phyloP scores from a whole-genome alignment of 2,113 vertebrate species.

The Bubo scandiacus region DNA sequence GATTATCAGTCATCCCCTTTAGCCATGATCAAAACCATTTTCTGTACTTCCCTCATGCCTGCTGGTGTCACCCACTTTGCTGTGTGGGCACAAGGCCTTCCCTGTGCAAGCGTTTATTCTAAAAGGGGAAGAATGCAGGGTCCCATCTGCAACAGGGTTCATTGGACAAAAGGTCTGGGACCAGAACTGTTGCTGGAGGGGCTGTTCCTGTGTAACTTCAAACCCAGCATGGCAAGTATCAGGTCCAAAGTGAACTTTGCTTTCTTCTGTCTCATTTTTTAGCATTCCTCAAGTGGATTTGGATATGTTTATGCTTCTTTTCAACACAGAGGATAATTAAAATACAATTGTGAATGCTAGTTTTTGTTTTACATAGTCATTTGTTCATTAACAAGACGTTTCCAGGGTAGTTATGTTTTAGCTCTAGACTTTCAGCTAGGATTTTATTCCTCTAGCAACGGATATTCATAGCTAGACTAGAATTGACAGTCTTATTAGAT shows the following conservation, averaged over 20 bases:
- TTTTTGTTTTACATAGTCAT: background rate
- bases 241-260: background rate
- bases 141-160: background rate
- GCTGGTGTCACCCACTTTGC: background rate
- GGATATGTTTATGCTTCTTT: background rate
- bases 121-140: background rate
- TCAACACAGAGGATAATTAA: background rate
- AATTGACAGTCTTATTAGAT: background rate
- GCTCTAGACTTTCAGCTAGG: background rate
- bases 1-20: background rate
- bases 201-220: background rate
- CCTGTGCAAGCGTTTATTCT: background rate
- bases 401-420: background rate
- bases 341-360: background rate
- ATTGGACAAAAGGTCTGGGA: background rate
- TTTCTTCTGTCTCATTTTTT: background rate
- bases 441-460: background rate
- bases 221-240: background rate
- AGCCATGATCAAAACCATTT: background rate
- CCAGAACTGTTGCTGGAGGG: background rate
- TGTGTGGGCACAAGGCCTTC: background rate
- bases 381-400: background rate
- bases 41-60: background rate
- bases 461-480: background rate
- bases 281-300: background rate